Evolutionary conservation across 2,113 vertebrate species (phyloP), one percentile per base, ranked within the genome.

Genomic region (Sardina pilchardus): DNA sequence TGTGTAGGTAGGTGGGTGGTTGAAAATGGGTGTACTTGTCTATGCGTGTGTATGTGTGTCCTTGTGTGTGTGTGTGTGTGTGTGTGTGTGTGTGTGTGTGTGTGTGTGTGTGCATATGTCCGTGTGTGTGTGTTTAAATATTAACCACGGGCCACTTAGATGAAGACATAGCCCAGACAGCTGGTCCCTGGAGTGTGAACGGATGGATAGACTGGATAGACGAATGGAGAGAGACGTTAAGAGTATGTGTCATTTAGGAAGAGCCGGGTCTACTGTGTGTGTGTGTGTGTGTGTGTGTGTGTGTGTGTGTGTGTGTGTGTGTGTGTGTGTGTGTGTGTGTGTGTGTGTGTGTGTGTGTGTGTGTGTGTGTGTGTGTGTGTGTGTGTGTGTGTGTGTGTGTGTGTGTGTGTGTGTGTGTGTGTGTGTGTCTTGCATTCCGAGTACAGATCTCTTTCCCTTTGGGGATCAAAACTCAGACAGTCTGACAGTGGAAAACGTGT

Each of bases 131-230:
- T 67, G 59, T 71, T 71, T 71, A 71, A 71, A 71, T 71, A 71
- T 71, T 71, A 71, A 71, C n/a, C 63, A 34, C 34, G 14, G 63
- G 63, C 63, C 63, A 71, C 63, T 71, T 71, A 71, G n/a, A 71
- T 71, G 63, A 16, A 71, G 63, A 71, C 26, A 34, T 71, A 34
- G 34, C 63, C 63, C 63, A 71, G 63, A 71, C 63, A 71, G 63
- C 63, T 34, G 8, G 8, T 71, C 63, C 63, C 63, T 30, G 26
- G 63, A 71, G 63, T 34, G 26, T 30, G 7, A 30, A 71, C 26
- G 63, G 63, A 30, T 71, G 63, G 63, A 71, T 34, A 71, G 26
- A 16, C 63, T 71, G 30, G 39, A 71, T 30, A 71, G 63, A 71
- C 30, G n/a, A n/a, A 71, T 71, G 26, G 24, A 67, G 59, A 67